Evolutionary conservation across 2,797 vertebrate genomes (phyloP), one percentile per base, ranked within the genome.

Genomic region (Semotilus atromaculatus): DNA sequence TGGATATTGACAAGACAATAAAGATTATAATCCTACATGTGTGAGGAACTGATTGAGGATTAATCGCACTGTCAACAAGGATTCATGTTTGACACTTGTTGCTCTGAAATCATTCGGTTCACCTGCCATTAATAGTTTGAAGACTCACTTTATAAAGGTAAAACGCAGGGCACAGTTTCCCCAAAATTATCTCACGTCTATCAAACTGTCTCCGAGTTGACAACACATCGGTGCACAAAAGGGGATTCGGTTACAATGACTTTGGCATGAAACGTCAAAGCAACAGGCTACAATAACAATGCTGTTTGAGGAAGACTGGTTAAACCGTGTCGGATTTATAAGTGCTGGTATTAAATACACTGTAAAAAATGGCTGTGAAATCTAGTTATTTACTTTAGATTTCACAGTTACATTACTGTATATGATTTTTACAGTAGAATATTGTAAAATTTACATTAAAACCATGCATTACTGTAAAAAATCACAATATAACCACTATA

Each of bases 151-250:
- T 78, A 29, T 16, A 55, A 55, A 68, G n/a, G 64, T 8, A 60
- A 78, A 45, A 75, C 1, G n/a, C 10, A 29, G 72, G 16, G 38
- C 58, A 67, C 26, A 13, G 18, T 76, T 76, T 78, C 75, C 14
- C 40, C 29, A 31, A 45, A 43, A 55, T 68, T 34, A 66, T 70
- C 75, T 70, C 43, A 83, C 31, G 81, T 58, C 74, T 71, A 68
- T 88, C 83, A 87, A 87, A 81, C 80, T 88, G 88, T 82, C 83
- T 80, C 73, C 45, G n/a, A 29, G 84, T 51, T 71, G 66, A 80
- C 84, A 64, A 71, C 16, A 80, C 38, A 55, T 26, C n/a, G 7
- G 9, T 21, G 31, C 19, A 55, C 58, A 78, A 60, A 83, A 83
- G 82, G 29, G 74, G 72, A 83, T 85, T 87, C 73, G 38, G 79